These are phyloP conservation scores for Cylloceria caligata DNA, from an alignment of 2,888 invertebrate genomes.

Conservation along the genomic window DNA sequence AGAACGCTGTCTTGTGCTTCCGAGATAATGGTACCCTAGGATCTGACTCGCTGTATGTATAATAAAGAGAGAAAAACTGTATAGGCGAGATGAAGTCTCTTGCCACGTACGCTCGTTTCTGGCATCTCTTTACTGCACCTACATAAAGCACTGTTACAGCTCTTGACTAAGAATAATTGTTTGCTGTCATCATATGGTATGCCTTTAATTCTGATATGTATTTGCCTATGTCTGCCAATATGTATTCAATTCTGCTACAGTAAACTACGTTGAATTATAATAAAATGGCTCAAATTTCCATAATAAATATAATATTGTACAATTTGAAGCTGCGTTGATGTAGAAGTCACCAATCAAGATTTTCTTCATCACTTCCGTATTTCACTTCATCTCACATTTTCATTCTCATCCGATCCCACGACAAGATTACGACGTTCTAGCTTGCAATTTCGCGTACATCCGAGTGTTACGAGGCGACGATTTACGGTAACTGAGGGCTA, in stretches of 20 bases:
- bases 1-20: conserved; percentile 36
- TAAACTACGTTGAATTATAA: too few relatives aligned
- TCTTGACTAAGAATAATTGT: conserved; percentile 73
- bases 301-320: background rate
- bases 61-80: conserved; percentile 23
- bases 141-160: conserved; percentile 46
- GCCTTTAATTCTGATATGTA: conserved; percentile 39
- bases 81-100: conserved; percentile 6
- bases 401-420: conserved; percentile 24
- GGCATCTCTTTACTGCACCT: conserved; percentile 77
- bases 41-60: conserved; percentile 3
- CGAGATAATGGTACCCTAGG: conserved; percentile 74
- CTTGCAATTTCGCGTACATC: conserved; percentile 28
- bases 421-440: conserved; percentile 18
- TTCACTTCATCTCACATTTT: conserved; percentile 39
- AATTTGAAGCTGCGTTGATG: background rate
- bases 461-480: conserved; percentile 37
- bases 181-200: conserved; percentile 33
- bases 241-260: too few relatives aligned
- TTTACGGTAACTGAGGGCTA: conserved; percentile 47
- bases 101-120: conserved; percentile 69
- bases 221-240: too few relatives aligned
- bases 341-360: background rate
- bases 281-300: background rate
- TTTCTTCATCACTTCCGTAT: conserved; percentile 18